Evolutionary conservation across 2,797 vertebrate genomes (phyloP), one percentile per base, ranked within the genome.

Genomic region (Peromyscus eremicus): DNA sequence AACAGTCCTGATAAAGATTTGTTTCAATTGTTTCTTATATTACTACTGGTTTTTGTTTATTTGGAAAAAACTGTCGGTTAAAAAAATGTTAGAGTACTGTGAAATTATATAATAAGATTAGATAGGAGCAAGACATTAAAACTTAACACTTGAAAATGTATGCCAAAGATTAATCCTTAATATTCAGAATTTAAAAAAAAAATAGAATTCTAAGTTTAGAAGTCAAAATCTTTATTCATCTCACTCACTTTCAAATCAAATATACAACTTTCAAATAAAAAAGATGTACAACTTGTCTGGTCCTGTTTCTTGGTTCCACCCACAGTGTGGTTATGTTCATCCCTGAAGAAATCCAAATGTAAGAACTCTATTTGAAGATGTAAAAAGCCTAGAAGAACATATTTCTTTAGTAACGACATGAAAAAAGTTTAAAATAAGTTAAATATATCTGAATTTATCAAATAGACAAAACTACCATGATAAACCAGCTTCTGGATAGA

Each of bases 61-160:
- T 93, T 64, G 16, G 34, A 68, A 90, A 89, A 82, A 43, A 96
- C 13, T 55, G 32, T 91, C 93, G 92, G 60, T 89, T 76, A 85
- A 66, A 94, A 95, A 94, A 96, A 93, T 91, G 37, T 94, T 64
- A 94, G 62, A 91, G 37, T 64, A 12, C 88, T 60, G 32, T 96
- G 37, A 89, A 91, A 95, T 93, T 29, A 9, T 88, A 34, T 84
- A 73, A 40, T 93, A 68, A 29, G 32, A 73, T 57, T 85, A 81
- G 49, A 9, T 81, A 80, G 93, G 86, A 87, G 55, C 68, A 95
- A 97, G 29, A 75, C 10, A 43, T 17, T 71, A 84, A 37, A 75
- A 81, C 10, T 57, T n/a, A 96, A 40, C 27, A 81, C 3, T 88
- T 83, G 23, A 92, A 71, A 81, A 34, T 83, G 32, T 66, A 12